Percentiles rank a stretch among this genome's conserved stretches.
phyloP scores from a whole-genome alignment of 2,113 vertebrate genomes.

The Triplophysa tibetana region DNA sequence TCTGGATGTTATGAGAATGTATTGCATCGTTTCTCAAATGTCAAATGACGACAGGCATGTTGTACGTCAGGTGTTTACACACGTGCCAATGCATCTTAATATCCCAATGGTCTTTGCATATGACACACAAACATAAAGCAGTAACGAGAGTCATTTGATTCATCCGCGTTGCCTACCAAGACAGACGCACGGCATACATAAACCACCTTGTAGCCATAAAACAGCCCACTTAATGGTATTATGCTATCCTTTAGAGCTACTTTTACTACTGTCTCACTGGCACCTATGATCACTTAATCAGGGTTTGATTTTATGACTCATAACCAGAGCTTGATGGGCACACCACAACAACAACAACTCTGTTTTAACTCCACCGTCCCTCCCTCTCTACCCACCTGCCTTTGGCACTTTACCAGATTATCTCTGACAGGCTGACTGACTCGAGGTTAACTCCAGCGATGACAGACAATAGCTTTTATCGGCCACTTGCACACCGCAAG shows the following conservation, averaged over 20 bases:
- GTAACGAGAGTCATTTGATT: conserved; percentile 72
- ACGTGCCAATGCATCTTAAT: conserved; percentile 31
- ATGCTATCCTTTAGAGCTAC: conserved; percentile 66
- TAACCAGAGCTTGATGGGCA: conserved; percentile 46
- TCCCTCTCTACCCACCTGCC: conserved; percentile 61
- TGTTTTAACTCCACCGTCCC: conserved; percentile 14
- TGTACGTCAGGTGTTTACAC: conserved; percentile 14
- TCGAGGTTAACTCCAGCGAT: conserved; percentile 72
- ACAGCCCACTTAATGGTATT: conserved; percentile 56
- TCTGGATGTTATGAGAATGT: conserved; percentile 37
- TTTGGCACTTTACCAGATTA: conserved; percentile 74
- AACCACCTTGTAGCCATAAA: conserved; percentile 57
- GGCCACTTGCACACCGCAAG: conserved; percentile 75
- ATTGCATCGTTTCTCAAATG: conserved; percentile 25
- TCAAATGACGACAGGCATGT: conserved; percentile 7
- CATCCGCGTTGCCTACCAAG: conserved; percentile 69
- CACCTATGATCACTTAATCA: conserved; percentile 74
- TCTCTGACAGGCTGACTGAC: conserved; percentile 73
- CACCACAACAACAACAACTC: conserved; percentile 39
- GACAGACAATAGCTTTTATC: conserved; percentile 76
- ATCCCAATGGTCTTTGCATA: conserved; percentile 14
- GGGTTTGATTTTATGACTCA: conserved; percentile 66
- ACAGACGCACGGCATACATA: conserved; percentile 59
- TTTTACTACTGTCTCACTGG: conserved; percentile 65
- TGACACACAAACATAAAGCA: conserved; percentile 64